Conservation (phyloP, 1,140 invertebrate genomes). For the Bombus breviceps region DNA sequence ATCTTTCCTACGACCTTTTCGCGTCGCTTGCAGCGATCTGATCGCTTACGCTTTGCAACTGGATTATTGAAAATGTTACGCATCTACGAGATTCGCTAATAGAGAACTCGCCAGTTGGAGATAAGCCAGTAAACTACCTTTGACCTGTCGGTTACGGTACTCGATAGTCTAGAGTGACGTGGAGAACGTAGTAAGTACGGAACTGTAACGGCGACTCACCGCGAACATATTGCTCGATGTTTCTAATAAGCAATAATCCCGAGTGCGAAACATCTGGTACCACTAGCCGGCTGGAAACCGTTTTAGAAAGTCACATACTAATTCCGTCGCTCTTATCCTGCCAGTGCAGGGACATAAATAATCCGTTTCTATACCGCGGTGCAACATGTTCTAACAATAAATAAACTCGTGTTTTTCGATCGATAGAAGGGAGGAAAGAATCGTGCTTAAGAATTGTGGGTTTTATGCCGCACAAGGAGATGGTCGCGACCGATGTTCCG, state of each 20-base stretch:
- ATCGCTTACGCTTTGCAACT: neutral
- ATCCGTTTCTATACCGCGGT: neutral
- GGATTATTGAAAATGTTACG: neutral
- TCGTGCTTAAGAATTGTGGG: neutral
- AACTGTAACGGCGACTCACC: neutral
- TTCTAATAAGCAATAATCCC: conserved; percentile 20
- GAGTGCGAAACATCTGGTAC: conserved; percentile 5
- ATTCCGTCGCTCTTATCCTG: conserved; percentile 5
- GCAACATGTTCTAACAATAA: neutral
- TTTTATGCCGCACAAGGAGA: neutral
- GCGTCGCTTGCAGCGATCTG: no score
- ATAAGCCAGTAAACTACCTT: neutral
- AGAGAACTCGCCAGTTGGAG: neutral
- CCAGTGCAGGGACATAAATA: neutral
- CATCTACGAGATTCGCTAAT: neutral
- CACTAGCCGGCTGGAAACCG: conserved; percentile 2
- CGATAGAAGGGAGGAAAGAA: neutral
- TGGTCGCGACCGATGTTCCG: neutral
- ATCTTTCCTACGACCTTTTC: neutral
- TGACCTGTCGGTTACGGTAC: neutral
- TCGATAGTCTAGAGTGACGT: neutral
- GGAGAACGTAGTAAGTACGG: no score
- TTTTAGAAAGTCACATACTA: conserved; percentile 5
- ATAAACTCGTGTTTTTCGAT: neutral
- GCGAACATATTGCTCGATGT: neutral